Evolutionary conservation across 2,888 invertebrate genomes (phyloP).

Genomic region (Pachydiplax longipennis): DNA sequence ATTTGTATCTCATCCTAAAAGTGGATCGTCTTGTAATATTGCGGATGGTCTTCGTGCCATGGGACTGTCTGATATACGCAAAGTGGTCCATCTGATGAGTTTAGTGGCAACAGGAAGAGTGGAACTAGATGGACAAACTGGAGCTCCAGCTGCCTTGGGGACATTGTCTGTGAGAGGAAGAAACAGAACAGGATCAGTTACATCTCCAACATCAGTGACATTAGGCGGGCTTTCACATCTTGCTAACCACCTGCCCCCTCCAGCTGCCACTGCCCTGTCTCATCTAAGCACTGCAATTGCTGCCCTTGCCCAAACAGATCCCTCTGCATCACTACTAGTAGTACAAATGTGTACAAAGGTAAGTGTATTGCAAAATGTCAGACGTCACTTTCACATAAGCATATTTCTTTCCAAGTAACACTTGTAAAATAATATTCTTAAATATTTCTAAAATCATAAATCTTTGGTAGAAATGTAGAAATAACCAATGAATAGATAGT

Average conservation of each 20-base stretch:
- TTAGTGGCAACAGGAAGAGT: slow-evolving; percentile 66
- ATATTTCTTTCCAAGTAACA: too few relatives aligned
- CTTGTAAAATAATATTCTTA: too few relatives aligned
- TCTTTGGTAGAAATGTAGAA: too few relatives aligned
- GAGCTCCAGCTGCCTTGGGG: background rate
- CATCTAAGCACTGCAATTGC: slow-evolving; percentile 61
- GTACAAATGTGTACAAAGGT: slow-evolving; percentile 67
- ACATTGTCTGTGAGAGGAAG: background rate
- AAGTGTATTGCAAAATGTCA: slow-evolving; percentile 13
- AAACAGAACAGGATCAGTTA: background rate
- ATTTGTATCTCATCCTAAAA: slow-evolving; percentile 50
- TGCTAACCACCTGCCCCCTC: slow-evolving; percentile 55
- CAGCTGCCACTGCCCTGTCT: slow-evolving; percentile 48
- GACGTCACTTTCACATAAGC: too few relatives aligned
- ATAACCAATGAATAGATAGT: too few relatives aligned
- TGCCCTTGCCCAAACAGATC: slow-evolving; percentile 65
- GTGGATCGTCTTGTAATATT: slow-evolving; percentile 60
- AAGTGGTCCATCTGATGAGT: slow-evolving; percentile 68
- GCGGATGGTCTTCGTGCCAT: slow-evolving; percentile 61
- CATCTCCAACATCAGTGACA: background rate
- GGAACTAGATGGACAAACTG: slow-evolving; percentile 55
- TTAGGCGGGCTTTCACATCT: slow-evolving; percentile 52
- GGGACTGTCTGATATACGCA: slow-evolving; percentile 66
- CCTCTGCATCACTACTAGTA: slow-evolving; percentile 64
- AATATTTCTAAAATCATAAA: too few relatives aligned